Conservation (phyloP, 2,113 vertebrate genomes). For the Calypte anna region DNA sequence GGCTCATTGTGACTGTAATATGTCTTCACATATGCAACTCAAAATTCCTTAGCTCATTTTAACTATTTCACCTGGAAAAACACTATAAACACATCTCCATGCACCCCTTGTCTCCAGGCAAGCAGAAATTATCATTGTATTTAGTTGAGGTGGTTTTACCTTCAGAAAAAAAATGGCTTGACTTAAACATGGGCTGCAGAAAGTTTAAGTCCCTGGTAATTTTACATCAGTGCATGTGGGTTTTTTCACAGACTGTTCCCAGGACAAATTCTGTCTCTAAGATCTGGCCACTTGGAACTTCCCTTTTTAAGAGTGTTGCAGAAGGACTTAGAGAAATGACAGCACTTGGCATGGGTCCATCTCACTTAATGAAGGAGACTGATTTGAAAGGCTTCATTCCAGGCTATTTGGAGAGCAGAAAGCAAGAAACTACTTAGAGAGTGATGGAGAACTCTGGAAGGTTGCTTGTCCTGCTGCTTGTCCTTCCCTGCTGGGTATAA, state of each 20-base stretch:
- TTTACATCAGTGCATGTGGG: not conserved
- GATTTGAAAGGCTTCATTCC: not conserved
- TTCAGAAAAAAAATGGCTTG: not conserved
- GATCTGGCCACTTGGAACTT: not conserved
- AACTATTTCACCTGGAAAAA: accelerated
- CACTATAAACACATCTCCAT: not conserved
- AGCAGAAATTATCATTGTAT: not conserved
- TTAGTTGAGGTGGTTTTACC: not conserved
- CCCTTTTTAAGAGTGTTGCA: not conserved
- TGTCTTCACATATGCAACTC: not conserved
- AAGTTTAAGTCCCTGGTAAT: not conserved
- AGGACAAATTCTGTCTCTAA: not conserved
- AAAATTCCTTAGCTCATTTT: not conserved
- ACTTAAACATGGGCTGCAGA: not conserved
- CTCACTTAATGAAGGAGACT: not conserved
- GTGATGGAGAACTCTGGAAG: not conserved
- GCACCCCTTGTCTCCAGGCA: not conserved
- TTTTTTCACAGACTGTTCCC: not conserved
- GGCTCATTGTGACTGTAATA: not conserved
- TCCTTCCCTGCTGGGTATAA: not conserved
- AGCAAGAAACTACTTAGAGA: not conserved
- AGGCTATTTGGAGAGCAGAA: not conserved
- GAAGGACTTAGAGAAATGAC: not conserved
- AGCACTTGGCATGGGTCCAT: not conserved
- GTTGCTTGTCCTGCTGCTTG: not conserved